Base-by-base conservation (phyloP, 2,888 invertebrate species). In the Ditula angustiorana region DNA sequence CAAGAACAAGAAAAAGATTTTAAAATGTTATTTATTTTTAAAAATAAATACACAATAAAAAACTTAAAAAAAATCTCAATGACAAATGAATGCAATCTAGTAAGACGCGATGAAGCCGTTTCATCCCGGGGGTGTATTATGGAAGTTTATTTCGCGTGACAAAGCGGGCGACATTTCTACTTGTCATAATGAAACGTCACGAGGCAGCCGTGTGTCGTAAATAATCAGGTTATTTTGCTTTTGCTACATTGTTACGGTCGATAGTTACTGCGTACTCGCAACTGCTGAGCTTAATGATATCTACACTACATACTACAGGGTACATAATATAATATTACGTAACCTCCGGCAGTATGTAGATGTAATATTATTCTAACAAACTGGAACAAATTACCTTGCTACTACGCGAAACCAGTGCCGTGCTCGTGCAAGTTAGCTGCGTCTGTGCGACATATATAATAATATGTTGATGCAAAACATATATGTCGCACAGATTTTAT, bases 121-220 rank as follows among this genome's bases (percentile, higher is more conserved):
- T 41, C 19, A 56, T 56, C 55, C 55, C 24, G 11, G 26, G 55
- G 55, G 37, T 56, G 55, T 56, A 56, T 56, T 56, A 41, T 26
- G 41, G n/a, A 41, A 30, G 55, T 56, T 41, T 56, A 56, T 56
- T 56, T 24, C 41, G 35, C 24, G 37, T 56, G 55, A 56, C 28
- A 56, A 56, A 56, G 55, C 55, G 55, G 35, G 50, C 35, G 11
- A 26, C 55, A 56, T 56, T 41, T 26, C 55, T 56, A 26, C 23
- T 33, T 35, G 35, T 26, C 41, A 24, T 56, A 56, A 56, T 56
- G 55, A 56, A 56, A 56, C n/a, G 55, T 56, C 55, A 56, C 35
- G 23, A 16, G 16, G 53, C 53, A 33, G 55, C 55, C 55, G 55
- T 56, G 41, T 19, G 55, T 16, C 26, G 55, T 56, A 56, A 56